These are phyloP conservation scores for Chaetorhynchus papuensis DNA, from an alignment of 2,113 vertebrate genomes.

Conservation along the genomic window DNA sequence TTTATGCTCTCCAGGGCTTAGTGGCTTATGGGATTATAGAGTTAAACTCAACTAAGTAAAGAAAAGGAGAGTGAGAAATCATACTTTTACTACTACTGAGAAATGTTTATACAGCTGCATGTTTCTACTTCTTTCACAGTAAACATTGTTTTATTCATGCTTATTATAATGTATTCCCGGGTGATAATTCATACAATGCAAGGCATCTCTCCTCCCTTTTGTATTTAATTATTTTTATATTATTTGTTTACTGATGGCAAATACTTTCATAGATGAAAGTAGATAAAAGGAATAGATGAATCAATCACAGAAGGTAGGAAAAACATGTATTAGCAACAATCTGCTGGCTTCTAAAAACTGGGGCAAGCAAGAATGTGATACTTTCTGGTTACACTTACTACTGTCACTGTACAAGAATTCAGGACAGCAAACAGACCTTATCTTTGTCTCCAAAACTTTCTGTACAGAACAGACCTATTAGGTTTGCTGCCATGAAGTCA, in stretches of 20 bases:
- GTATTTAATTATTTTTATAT: slow-evolving; percentile 17
- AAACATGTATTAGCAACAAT: background rate
- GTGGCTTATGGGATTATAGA: slow-evolving; percentile 1
- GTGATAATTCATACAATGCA: slow-evolving; percentile 16
- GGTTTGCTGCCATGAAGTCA: background rate
- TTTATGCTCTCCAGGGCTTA: background rate
- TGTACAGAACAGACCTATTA: background rate
- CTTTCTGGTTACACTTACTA: background rate
- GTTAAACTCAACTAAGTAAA: background rate
- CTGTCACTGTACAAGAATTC: background rate
- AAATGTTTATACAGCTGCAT: background rate
- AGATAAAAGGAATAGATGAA: slow-evolving; percentile 41
- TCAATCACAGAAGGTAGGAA: background rate
- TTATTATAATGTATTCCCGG: slow-evolving; percentile 9
- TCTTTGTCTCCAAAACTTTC: background rate
- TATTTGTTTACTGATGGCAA: slow-evolving; percentile 39
- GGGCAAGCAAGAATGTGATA: background rate
- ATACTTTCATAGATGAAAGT: slow-evolving; percentile 9
- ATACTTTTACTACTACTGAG: background rate
- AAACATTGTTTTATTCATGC: slow-evolving; percentile 51
- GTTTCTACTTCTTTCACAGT: slow-evolving; percentile 18
- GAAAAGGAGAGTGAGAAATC: background rate
- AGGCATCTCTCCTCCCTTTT: background rate
- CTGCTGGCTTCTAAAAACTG: background rate
- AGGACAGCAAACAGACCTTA: background rate